phyloP scores from a whole-genome alignment of 2,113 vertebrate genomes.

The human region GRCh38 chr2:154758501-154759000 shows the following conservation, averaged over 20 bases:
- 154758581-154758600: no score
- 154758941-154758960: conserved; percentile 30
- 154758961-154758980: background rate
- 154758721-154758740: background rate
- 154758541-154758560: background rate
- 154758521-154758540: background rate
- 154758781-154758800: background rate
- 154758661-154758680: background rate
- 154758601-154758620: background rate
- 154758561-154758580: background rate
- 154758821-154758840: background rate
- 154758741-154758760: background rate
- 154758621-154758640: background rate
- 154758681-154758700: background rate
- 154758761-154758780: background rate
- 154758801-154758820: background rate
- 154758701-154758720: background rate
- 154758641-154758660: background rate
- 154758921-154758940: conserved; percentile 21
- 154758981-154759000: conserved; percentile 28
- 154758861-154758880: background rate
- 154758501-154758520: background rate
- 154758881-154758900: conserved; percentile 6
- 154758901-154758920: conserved; percentile 37
- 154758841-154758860: background rate